phyloP scores from a whole-genome alignment of 2,888 invertebrate genomes.

The Alloscopus bannaensis region DNA sequence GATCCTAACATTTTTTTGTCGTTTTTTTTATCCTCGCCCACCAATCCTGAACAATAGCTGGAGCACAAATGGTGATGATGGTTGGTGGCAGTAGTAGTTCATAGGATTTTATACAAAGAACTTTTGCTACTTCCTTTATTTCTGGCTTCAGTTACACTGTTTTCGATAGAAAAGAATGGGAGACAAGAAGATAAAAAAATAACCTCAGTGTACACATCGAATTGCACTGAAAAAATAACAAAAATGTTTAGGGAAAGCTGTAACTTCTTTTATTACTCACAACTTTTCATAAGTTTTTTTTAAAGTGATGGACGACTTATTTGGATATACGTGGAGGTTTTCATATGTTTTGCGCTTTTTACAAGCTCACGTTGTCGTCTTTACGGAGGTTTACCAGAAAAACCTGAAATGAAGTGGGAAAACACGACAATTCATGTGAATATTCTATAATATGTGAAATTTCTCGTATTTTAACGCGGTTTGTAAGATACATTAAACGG shows the following conservation, averaged over 20 bases:
- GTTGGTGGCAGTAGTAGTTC: conserved; percentile 11
- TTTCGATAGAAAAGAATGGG: neutral
- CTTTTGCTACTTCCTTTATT: no score
- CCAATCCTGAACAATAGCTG: conserved; percentile 1
- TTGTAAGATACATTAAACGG: no score
- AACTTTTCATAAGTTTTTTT: conserved; percentile 28
- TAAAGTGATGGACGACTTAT: conserved; percentile 55
- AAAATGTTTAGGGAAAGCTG: neutral
- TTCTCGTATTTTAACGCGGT: no score
- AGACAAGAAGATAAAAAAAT: conserved; percentile 3
- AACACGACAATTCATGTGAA: no score
- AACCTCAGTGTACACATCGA: no score
- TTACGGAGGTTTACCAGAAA: no score
- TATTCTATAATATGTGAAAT: no score
- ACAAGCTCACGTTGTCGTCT: no score
- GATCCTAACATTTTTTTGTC: conserved; percentile 14
- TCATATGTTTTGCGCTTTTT: no score
- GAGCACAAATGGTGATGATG: conserved; percentile 23
- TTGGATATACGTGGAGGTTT: conserved; percentile 16
- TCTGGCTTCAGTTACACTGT: neutral
- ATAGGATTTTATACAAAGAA: no score
- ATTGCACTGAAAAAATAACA: no score
- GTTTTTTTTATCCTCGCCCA: neutral
- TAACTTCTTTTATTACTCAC: conserved; percentile 23
- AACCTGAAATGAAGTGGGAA: no score